phyloP scores from a whole-genome alignment of 1,140 invertebrate species.

The Penaeus chinensis region DNA sequence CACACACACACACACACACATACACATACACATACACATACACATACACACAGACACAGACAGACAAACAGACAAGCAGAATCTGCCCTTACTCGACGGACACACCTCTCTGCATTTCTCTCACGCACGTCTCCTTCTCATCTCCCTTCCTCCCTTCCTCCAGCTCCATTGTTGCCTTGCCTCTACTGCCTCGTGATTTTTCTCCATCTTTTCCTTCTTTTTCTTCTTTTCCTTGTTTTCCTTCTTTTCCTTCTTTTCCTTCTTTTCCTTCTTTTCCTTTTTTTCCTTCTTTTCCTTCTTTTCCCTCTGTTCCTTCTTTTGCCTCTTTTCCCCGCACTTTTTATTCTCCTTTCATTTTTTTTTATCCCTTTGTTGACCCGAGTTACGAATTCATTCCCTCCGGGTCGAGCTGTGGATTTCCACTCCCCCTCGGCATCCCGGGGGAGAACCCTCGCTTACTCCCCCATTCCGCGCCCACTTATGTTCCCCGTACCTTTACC shows the following conservation, averaged over 20 bases:
- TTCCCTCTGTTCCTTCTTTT: not conserved
- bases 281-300: not conserved
- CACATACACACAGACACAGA: conserved; percentile 19
- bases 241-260: not conserved
- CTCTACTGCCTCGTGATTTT: not conserved
- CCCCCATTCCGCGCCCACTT: too few species aligned
- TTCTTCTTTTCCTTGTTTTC: not conserved
- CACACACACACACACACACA: conserved; percentile 33
- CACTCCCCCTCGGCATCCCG: too few species aligned
- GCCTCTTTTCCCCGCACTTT: not conserved
- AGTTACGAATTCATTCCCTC: too few species aligned
- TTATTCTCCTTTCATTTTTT: not conserved
- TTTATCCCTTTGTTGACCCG: too few species aligned
- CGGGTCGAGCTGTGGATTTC: too few species aligned
- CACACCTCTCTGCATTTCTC: not conserved
- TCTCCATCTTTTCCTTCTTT: not conserved
- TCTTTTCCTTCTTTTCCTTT: not conserved
- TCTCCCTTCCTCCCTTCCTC: not conserved
- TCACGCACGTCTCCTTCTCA: not conserved
- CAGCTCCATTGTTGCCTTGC: not conserved
- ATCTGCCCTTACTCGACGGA: not conserved
- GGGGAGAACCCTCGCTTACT: too few species aligned
- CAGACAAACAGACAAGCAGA: not conserved
- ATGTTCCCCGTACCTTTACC: not conserved
- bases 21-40: conserved; percentile 14